These are phyloP conservation scores for Lordiphosa fenestrarum DNA, from an alignment of 2,888 invertebrate species.

Conservation along the genomic window DNA sequence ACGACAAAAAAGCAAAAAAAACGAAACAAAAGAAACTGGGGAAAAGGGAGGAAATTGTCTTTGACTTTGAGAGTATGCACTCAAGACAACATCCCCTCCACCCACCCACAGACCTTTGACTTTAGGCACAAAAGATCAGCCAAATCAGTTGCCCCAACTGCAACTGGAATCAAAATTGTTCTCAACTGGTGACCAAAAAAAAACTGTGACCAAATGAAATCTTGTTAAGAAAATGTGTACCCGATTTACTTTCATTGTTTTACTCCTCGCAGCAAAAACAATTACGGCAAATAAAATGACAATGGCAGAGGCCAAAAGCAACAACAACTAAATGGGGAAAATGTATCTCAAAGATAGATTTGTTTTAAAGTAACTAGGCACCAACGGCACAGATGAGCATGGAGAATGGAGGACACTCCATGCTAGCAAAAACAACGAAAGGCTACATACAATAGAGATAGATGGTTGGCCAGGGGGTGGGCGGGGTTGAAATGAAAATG, in stretches of 20 bases:
- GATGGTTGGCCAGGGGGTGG: background rate
- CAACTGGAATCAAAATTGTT: background rate
- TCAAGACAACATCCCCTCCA: background rate
- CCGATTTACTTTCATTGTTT: constrained; percentile 15
- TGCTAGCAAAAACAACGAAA: constrained; percentile 13
- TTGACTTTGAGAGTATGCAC: background rate
- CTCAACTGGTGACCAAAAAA: background rate
- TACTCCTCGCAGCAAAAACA: constrained; percentile 11
- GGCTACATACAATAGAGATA: background rate
- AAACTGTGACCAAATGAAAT: constrained; percentile 1
- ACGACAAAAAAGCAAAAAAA: no score
- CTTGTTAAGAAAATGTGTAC: constrained; percentile 8
- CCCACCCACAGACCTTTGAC: no score
- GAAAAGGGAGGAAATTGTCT: no score
- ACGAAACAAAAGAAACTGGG: no score
- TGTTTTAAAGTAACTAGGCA: constrained; percentile 35
- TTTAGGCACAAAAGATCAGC: no score
- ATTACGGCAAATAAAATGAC: constrained; percentile 23
- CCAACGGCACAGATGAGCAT: background rate
- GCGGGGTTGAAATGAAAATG: constrained; percentile 38
- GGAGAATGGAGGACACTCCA: background rate
- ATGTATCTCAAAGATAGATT: constrained; percentile 34
- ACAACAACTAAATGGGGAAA: constrained; percentile 5
- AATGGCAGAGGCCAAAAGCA: constrained; percentile 6
- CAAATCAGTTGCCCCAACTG: no score